Base-by-base conservation (phyloP, 1,140 invertebrate species). In the Catajapyx aquilonaris region DNA sequence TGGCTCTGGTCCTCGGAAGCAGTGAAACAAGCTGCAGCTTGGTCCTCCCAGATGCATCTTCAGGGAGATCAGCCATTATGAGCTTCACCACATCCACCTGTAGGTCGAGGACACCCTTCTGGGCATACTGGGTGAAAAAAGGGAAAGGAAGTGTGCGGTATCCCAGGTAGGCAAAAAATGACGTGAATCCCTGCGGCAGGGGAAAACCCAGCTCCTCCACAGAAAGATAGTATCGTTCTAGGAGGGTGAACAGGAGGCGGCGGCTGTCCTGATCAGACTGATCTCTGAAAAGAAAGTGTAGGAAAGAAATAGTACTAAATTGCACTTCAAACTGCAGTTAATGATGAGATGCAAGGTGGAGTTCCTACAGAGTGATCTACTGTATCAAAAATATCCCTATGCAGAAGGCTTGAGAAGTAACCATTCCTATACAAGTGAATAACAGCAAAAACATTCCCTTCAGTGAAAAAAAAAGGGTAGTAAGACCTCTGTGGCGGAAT, bases 41-140 rank as follows among this genome's bases (percentile, higher is more conserved):
- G 41, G 65, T 64, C 43, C 67, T 57, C 30, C 71, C 64, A 33
- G n/a, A n/a, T n/a, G n/a, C n/a, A n/a, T n/a, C n/a, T n/a, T n/a
- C n/a, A n/a, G n/a, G n/a, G n/a, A n/a, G n/a, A 81, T 78, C 73
- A 45, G 71, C 68, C 50, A 85, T 71, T 42, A 85, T 81, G 33
- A 68, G 65, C 61, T 84, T 85, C 52, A 83, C 72, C 2, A 84
- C 79, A 50, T 86, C 81, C 18, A 84, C 74, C 61, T 85, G 80
- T 35, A 86, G 54, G 48, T 84, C 79, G 44, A 85, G 77, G 34
- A 81, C 78, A 47, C 76, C 74, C 37, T 76, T 62, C 44, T 76
- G 70, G 23, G 81, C 70, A 50, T 83, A 81, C 52, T 81, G 78
- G 23, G 80, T 46, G 52, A 85, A 85, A 46, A 72, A 72, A 31